Percentiles rank a stretch among this genome's conserved stretches.
Evolutionary conservation across 2,797 vertebrate species (phyloP).

Genomic region (Macropus fuliginosus): DNA sequence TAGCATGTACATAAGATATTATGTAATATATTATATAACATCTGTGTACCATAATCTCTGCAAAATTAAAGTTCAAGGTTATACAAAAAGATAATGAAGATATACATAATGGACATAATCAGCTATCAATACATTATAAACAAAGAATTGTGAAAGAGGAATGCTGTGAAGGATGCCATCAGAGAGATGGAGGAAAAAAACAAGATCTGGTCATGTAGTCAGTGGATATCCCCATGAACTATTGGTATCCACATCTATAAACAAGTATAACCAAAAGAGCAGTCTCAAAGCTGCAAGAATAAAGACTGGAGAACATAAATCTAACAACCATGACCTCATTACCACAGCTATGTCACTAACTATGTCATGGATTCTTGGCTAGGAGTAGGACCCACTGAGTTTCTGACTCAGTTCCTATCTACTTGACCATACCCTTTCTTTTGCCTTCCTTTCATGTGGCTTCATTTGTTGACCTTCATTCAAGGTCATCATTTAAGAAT

Average conservation of each 20-base stretch:
- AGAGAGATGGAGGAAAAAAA: not conserved
- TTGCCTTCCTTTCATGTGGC: not conserved
- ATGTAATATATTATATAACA: not conserved
- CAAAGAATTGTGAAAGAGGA: not conserved
- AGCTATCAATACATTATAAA: not conserved
- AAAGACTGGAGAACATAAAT: not conserved
- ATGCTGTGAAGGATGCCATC: not conserved
- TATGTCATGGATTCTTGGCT: not conserved
- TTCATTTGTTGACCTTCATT: not conserved
- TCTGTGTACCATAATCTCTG: not conserved
- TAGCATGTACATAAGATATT: not conserved
- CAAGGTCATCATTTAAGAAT: not conserved
- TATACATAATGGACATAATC: not conserved
- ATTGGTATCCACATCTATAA: not conserved
- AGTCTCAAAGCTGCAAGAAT: not conserved
- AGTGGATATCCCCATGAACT: not conserved
- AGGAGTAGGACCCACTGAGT: not conserved
- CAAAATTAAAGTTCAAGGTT: not conserved
- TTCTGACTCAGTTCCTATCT: not conserved
- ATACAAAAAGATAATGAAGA: not conserved
- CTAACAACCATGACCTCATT: not conserved
- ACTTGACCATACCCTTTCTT: not conserved
- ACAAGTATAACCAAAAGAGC: too few species aligned
- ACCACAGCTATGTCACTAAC: not conserved
- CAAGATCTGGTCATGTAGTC: not conserved